Evolutionary conservation across 37 sponge, comb jelly and placozoan species (phyloP), one percentile per base, ranked within the genome.

Genomic region (Chondrosia reniformis): DNA sequence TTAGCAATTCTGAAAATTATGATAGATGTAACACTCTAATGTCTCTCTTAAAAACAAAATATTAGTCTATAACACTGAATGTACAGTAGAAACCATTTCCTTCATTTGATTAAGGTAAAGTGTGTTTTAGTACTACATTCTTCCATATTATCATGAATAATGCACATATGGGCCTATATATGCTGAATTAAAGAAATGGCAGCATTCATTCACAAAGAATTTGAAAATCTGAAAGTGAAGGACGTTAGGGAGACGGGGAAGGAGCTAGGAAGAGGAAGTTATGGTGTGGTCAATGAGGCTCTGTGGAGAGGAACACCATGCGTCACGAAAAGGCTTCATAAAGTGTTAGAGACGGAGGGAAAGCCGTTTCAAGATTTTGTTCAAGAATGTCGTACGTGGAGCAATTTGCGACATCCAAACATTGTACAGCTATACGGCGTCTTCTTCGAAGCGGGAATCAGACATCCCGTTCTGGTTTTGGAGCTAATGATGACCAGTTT

Each of bases 271-370:
- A 2, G 42, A 69, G 72, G 72, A 25, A 24, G 44, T 19, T 69
- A 69, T 40, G 72, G 72, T 17, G 72, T 39, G 72, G 72, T 69
- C 42, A 31, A 25, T 22, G 43, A 69, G 24, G 72, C 72, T 12
- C 0, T 17, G 1, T 69, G 72, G 72, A 24, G 72, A 25, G 72
- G 72, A 1, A 69, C 72, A 1, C 41, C 1, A 1, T 69, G 72
- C 72, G 72, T 40, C 1, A 69, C 72, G 43, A 69, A 69, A 44
- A 31, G 72, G 43, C 72, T 69, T 19, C 72, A 69, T 44, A 13
- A n/a, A n/a, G n/a, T n/a, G n/a, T n/a, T n/a, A n/a, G 40, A 69
- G 9, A 44, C 40, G 9, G 44, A 9, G 8, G n/a, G n/a, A 21
- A 69, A 69, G 72, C 72, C 32, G 22, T 69, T 34, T 21, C 8